Base-by-base conservation (phyloP, 37 sponge, comb jelly and placozoan genomes). In the Aplysina aerophoba region DNA sequence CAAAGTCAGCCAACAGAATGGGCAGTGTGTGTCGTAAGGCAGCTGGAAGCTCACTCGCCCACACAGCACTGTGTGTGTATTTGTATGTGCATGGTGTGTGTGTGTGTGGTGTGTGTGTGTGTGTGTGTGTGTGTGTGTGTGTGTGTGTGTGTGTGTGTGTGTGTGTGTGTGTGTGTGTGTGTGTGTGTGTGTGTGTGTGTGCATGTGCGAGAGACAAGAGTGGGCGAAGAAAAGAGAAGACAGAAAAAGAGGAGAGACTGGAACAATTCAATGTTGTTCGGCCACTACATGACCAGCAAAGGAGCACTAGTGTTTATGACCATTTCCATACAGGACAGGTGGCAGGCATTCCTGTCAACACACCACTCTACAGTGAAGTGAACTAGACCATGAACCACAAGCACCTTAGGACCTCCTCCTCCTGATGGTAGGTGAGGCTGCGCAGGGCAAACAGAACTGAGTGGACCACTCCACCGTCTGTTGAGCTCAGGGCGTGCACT, bases 131-230 rank as follows among this genome's bases (percentile, higher is more conserved):
- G 66, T 65, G 66, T 65, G 66, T 65, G 66, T 16, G 22, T 65
- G 66, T 20, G 66, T 65, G 66, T 16, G 66, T 30, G 66, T 65
- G 66, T 16, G 66, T 65, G 66, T 11, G 22, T 25, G 13, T 11
- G 66, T 65, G 66, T 65, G 66, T 65, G 66, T 65, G 66, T 16
- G 14, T 65, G 66, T 65, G 66, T 65, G 66, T 65, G 66, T 65
- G 66, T 65, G 66, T 65, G 22, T 65, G 66, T 65, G 66, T 65
- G 66, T 65, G 66, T 65, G 14, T 65, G 66, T 65, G 66, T 65
- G 66, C 27, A 30, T 65, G 66, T 65, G 66, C 22, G 66, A 30
- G 66, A 30, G n/a, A n/a, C n/a, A n/a, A n/a, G n/a, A n/a, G n/a
- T n/a, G n/a, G n/a, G n/a, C n/a, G n/a, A n/a, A n/a, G n/a, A n/a